phyloP scores from a whole-genome alignment of 1,140 invertebrate species.

The Ylistrum balloti region DNA sequence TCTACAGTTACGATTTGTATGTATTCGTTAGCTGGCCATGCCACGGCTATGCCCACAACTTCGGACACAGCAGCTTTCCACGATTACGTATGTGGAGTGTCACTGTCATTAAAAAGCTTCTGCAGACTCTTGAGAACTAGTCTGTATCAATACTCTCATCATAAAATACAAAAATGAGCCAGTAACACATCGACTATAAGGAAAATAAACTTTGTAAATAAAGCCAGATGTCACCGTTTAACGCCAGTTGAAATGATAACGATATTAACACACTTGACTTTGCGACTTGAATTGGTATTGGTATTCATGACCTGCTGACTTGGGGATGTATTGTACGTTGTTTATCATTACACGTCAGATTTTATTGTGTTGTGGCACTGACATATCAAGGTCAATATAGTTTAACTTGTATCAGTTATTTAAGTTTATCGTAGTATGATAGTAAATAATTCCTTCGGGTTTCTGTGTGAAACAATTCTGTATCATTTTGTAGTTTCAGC shows the following conservation, averaged over 20 bases:
- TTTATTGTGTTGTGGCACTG: not conserved
- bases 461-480: no score
- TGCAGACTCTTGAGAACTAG: not conserved
- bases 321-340: not conserved
- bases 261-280: not conserved
- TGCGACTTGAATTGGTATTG: not conserved
- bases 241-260: not conserved
- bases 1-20: not conserved
- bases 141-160: not conserved
- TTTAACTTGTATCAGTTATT: not conserved
- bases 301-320: not conserved
- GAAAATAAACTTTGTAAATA: not conserved
- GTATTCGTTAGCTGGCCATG: not conserved
- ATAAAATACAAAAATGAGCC: not conserved
- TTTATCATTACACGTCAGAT: not conserved
- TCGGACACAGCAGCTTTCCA: not conserved
- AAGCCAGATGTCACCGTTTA: slow-evolving; percentile 28
- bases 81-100: slow-evolving; percentile 7
- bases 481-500: no score
- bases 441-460: not conserved
- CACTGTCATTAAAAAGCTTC: not conserved
- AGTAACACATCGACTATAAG: not conserved
- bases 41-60: not conserved
- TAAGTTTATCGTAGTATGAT: not conserved
- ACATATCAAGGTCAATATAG: not conserved